Evolutionary conservation across 2,888 invertebrate genomes (phyloP).

Genomic region (Sminthurinus aureus): DNA sequence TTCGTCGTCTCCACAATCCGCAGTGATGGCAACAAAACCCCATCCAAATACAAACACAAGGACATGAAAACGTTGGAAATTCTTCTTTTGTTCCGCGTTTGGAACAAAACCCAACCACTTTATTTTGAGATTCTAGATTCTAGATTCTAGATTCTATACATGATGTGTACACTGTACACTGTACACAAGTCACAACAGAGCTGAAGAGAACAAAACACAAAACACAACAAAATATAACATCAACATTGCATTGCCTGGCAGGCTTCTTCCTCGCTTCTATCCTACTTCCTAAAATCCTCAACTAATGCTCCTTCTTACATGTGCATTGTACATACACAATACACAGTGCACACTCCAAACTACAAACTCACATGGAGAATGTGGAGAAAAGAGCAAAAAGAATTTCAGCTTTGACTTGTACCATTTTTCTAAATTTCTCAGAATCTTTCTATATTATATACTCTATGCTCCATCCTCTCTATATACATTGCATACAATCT

Average conservation of each 20-base stretch:
- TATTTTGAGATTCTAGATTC: constrained; percentile 19
- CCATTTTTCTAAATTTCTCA: no score
- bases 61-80: constrained; percentile 37
- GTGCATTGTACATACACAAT: not conserved
- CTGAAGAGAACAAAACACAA: not conserved
- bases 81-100: constrained; percentile 29
- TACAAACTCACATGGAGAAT: not conserved
- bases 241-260: no score
- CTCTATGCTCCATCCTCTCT: no score
- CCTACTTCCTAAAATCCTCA: not conserved
- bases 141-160: not conserved
- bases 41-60: constrained; percentile 24
- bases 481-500: not conserved
- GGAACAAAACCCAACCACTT: constrained; percentile 36
- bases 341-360: not conserved
- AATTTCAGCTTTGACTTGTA: not conserved
- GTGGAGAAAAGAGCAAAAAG: not conserved
- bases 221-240: no score
- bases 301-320: not conserved
- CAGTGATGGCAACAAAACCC: not conserved
- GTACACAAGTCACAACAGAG: constrained; percentile 6
- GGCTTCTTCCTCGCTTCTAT: not conserved
- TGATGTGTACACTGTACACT: not conserved
- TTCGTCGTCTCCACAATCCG: constrained; percentile 1
- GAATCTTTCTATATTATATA: no score